Conservation (phyloP, 2,797 vertebrate genomes). For the Takifugu ocellatus region DNA sequence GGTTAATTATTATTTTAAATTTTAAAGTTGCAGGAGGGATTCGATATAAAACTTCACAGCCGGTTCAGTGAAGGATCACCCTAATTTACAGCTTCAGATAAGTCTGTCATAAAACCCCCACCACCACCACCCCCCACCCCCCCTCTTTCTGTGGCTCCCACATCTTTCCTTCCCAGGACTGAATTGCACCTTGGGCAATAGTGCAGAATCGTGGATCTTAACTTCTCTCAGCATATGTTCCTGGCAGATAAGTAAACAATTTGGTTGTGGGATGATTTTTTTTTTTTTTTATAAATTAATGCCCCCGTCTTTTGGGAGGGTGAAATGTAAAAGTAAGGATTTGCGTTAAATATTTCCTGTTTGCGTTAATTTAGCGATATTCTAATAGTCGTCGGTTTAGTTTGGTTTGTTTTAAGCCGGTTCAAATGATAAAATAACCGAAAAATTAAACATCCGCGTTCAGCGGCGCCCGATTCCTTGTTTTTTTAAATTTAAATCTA, state of each 20-base stretch:
- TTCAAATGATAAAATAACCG: no score
- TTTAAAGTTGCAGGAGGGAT: constrained; percentile 78
- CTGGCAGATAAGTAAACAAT: constrained; percentile 99
- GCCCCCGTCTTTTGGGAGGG: constrained; percentile 61
- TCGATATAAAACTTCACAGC: constrained; percentile 89
- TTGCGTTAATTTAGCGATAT: constrained; percentile 1
- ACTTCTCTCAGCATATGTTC: constrained; percentile 97
- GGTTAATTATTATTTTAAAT: not conserved
- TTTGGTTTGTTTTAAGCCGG: no score
- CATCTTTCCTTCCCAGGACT: constrained; percentile 72
- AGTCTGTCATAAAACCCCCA: constrained; percentile 86
- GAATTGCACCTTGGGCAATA: constrained; percentile 96
- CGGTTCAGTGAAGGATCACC: constrained; percentile 92
- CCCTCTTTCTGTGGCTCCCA: constrained; percentile 31
- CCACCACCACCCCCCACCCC: constrained; percentile 26
- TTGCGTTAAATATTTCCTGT: no score
- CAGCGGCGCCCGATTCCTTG: no score
- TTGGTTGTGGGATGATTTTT: constrained; percentile 91
- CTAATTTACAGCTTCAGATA: constrained; percentile 94
- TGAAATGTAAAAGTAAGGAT: not conserved
- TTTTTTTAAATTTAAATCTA: no score
- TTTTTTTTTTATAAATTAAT: constrained; percentile 96
- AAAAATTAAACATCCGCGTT: no score
- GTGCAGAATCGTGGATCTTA: constrained; percentile 94
- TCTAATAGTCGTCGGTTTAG: no score